These are phyloP conservation scores for Hyalella azteca DNA, from an alignment of 2,888 invertebrate species.

Conservation along the genomic window DNA sequence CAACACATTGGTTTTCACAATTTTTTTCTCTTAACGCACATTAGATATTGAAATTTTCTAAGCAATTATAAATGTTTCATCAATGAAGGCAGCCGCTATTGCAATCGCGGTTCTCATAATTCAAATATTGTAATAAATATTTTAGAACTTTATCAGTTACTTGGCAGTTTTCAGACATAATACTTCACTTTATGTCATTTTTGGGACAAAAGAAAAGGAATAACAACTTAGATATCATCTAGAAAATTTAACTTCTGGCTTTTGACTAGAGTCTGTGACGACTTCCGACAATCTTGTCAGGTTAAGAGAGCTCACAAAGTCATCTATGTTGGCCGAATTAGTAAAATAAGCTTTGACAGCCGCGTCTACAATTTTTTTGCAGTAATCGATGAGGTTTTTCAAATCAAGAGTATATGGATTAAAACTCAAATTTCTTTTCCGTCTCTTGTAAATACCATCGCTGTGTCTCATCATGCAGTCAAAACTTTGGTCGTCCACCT, in stretches of 20 bases:
- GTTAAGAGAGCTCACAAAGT: slow-evolving; percentile 1
- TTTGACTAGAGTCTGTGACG: background rate
- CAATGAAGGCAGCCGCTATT: too few relatives aligned
- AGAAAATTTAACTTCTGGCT: background rate
- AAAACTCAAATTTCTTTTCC: slow-evolving; percentile 70
- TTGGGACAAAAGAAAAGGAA: background rate
- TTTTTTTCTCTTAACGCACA: too few relatives aligned
- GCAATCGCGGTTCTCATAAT: too few relatives aligned
- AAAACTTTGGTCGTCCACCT: slow-evolving; percentile 63
- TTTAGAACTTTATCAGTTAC: too few relatives aligned
- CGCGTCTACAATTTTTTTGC: slow-evolving; percentile 46
- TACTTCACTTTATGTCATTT: too few relatives aligned
- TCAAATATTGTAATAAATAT: too few relatives aligned
- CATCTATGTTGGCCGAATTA: slow-evolving; percentile 1
- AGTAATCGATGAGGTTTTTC: slow-evolving; percentile 65
- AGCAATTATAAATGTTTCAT: too few relatives aligned
- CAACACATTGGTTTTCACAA: too few relatives aligned
- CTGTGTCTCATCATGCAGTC: slow-evolving; percentile 70
- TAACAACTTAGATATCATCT: slow-evolving; percentile 1
- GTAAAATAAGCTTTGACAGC: slow-evolving; percentile 48
- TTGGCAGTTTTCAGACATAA: too few relatives aligned
- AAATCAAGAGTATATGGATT: slow-evolving; percentile 75
- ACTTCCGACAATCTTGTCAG: background rate
- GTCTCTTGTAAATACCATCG: slow-evolving; percentile 77
- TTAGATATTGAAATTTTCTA: too few relatives aligned